phyloP scores from a whole-genome alignment of 2,797 vertebrate genomes.

The Hydrophis major region DNA sequence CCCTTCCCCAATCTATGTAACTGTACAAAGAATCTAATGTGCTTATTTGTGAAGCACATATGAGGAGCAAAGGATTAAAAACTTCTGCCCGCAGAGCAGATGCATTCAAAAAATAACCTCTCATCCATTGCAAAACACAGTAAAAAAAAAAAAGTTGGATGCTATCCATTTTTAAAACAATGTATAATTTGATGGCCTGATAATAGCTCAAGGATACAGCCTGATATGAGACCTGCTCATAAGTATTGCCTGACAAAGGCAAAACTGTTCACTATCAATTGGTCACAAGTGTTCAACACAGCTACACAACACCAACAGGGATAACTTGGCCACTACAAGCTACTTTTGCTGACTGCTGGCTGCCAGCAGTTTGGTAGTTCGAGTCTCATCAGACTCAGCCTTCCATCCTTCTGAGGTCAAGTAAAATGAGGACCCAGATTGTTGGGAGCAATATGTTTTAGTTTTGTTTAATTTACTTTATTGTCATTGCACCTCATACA shows the following conservation, averaged over 20 bases:
- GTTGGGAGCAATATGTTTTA: too few relatives aligned
- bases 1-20: background rate
- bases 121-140: background rate
- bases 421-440: too few relatives aligned
- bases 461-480: too few relatives aligned
- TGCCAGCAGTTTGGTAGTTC: too few relatives aligned
- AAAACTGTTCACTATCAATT: background rate
- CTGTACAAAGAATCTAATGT: background rate
- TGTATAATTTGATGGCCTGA: background rate
- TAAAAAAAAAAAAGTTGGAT: background rate
- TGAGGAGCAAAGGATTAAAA: background rate
- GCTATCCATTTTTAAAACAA: background rate
- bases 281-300: background rate
- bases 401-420: too few relatives aligned
- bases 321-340: background rate
- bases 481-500: too few relatives aligned
- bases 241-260: background rate
- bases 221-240: background rate
- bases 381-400: too few relatives aligned
- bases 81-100: background rate
- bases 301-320: background rate
- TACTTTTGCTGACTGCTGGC: too few relatives aligned
- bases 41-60: background rate
- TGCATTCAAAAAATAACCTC: background rate
- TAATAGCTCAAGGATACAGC: background rate